Evolutionary conservation across 2,797 vertebrate species (phyloP).

Genomic region (Erithacus rubecula): DNA sequence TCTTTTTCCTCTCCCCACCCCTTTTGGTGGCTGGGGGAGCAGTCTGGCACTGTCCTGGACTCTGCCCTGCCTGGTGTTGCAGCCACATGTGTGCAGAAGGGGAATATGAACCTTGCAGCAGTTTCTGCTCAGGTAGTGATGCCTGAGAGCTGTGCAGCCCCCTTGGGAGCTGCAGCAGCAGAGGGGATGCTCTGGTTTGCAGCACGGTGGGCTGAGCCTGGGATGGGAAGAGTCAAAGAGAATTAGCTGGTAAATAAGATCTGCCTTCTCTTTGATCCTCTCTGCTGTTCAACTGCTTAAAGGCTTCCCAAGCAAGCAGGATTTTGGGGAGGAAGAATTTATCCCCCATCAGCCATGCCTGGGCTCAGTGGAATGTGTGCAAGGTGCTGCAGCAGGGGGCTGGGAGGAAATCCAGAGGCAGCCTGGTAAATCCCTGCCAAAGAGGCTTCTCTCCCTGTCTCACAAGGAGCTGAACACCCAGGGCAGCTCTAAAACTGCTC

Average conservation of each 20-base stretch:
- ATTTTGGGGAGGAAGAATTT: slow-evolving; percentile 25
- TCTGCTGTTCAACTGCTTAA: slow-evolving; percentile 46
- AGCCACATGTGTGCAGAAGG: background rate
- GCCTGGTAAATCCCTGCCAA: slow-evolving; percentile 32
- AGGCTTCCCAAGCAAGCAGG: slow-evolving; percentile 37
- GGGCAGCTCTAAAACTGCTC: background rate
- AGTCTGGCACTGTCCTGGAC: rapidly evolving
- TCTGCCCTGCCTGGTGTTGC: background rate
- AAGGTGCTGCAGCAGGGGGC: background rate
- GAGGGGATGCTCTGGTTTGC: slow-evolving; percentile 1
- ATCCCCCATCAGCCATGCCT: background rate
- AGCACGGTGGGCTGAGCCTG: background rate
- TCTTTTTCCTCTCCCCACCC: background rate
- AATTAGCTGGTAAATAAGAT: slow-evolving; percentile 63
- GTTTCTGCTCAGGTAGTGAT: background rate
- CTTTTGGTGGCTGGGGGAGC: background rate
- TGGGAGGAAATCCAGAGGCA: slow-evolving; percentile 12
- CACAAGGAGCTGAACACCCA: background rate
- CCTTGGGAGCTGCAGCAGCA: background rate
- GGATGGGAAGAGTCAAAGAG: slow-evolving; percentile 42
- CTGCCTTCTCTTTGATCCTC: slow-evolving; percentile 37
- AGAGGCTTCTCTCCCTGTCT: slow-evolving; percentile 26
- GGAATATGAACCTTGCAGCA: background rate
- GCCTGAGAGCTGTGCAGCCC: background rate
- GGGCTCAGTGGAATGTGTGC: background rate